Percentiles rank a stretch among this genome's conserved stretches.
Evolutionary conservation across 1,140 invertebrate species (phyloP).

Genomic region (Drosophila baimaii): DNA sequence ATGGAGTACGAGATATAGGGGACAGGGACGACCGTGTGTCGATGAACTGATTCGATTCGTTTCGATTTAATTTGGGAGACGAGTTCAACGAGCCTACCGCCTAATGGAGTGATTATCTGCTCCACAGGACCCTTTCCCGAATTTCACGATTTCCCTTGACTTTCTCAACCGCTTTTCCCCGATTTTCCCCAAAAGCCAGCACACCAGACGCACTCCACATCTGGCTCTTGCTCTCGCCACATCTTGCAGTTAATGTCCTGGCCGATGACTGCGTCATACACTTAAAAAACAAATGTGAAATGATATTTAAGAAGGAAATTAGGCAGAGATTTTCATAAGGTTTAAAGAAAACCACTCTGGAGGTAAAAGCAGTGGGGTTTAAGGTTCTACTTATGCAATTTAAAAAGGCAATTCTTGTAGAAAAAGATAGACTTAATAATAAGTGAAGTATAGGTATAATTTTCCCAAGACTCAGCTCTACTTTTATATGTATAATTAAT

Average conservation of each 20-base stretch:
- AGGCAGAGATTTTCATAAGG: neutral
- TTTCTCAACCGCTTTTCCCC: neutral
- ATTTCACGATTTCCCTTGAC: neutral
- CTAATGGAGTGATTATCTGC: constrained; percentile 77
- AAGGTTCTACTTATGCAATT: too few species aligned
- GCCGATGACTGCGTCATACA: constrained; percentile 17
- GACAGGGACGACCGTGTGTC: too few species aligned
- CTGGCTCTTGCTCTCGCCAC: constrained; percentile 10
- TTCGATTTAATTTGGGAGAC: constrained; percentile 5
- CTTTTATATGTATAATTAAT: too few species aligned
- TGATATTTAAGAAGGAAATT: neutral
- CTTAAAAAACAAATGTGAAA: neutral
- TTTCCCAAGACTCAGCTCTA: too few species aligned
- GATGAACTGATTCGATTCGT: constrained; percentile 55
- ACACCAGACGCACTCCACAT: constrained; percentile 24
- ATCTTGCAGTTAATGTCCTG: constrained; percentile 62
- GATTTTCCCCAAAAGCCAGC: constrained; percentile 2
- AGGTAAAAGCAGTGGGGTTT: too few species aligned
- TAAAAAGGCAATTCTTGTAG: too few species aligned
- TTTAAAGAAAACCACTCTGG: too few species aligned
- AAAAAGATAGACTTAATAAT: too few species aligned
- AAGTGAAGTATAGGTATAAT: too few species aligned
- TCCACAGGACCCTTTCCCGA: constrained; percentile 23
- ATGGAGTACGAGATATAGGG: too few species aligned
- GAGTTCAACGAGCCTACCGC: constrained; percentile 68